These are phyloP conservation scores for Notamacropus eugenii DNA, from an alignment of 2,797 vertebrate genomes.

Conservation along the genomic window DNA sequence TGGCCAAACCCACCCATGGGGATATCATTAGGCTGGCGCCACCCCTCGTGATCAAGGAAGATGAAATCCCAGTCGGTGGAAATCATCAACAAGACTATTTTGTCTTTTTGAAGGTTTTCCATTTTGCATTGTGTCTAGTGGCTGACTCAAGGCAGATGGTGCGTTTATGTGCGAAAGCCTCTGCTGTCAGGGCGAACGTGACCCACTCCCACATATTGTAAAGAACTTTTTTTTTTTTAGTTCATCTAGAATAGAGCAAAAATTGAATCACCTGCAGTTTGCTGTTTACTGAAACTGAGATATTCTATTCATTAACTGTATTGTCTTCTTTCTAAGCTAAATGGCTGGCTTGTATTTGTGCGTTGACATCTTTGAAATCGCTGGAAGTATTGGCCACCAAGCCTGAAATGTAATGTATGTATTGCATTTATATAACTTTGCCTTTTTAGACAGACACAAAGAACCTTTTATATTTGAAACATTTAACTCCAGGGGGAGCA, in stretches of 20 bases:
- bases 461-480: conserved; percentile 61
- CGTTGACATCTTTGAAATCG: conserved; percentile 28
- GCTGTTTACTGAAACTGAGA: conserved; percentile 14
- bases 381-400: conserved; percentile 57
- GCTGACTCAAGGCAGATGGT: not conserved
- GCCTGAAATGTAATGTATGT: conserved; percentile 44
- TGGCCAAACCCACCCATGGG: conserved; percentile 97
- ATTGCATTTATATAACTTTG: conserved; percentile 49
- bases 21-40: conserved; percentile 97
- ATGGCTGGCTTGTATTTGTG: not conserved
- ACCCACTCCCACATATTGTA: conserved; percentile 48
- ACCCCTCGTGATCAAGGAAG: conserved; percentile 93
- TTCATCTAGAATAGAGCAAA: conserved; percentile 53
- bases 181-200: conserved; percentile 41
- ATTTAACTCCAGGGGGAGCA: conserved; percentile 48
- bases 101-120: conserved; percentile 90
- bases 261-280: conserved; percentile 49
- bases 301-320: not conserved
- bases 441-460: conserved; percentile 40
- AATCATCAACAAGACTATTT: conserved; percentile 94
- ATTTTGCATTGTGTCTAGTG: not conserved
- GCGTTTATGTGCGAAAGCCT: not conserved
- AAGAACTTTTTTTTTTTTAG: conserved; percentile 48
- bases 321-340: not conserved
- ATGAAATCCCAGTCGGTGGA: conserved; percentile 91